Base-by-base conservation (phyloP, 2,888 invertebrate genomes). In the Aricia artaxerxes region DNA sequence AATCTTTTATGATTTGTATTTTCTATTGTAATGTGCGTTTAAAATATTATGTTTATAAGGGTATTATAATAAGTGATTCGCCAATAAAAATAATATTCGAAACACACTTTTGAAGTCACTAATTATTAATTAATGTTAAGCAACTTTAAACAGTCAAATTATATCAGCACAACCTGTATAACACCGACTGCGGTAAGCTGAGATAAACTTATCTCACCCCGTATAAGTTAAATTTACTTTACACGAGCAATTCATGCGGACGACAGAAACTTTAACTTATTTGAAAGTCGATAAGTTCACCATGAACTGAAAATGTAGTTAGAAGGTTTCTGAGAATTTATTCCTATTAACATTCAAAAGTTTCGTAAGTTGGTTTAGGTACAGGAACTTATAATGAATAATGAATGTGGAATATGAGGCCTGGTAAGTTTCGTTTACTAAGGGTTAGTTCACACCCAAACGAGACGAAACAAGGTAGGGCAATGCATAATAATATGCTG, bases 201-300 rank as follows among this genome's bases (percentile, higher is more conserved):
- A 49, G n/a, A 73, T 49, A 73, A 49, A n/a, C 49, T 44, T 75
- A 73, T n/a, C n/a, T 24, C 9, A 4, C 53, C 24, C 4, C 53
- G 75, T 75, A 49, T 49, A 75, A 75, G 49, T 75, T 75, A 76
- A 53, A 76, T 76, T 11, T 16, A 76, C 16, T 76, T 76, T 35
- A 7, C 35, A 57, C 31, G 16, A 53, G 49, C 24, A 76, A 76
- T 76, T 76, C 76, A 31, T 57, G 76, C 35, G 35, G 16, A 76
- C 76, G 57, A 53, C 57, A 35, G 57, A 76, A 76, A 76, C 76
- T 57, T 76, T 57, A 31, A 57, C 57, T 53, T 76, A 76, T 76
- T 53, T 76, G 76, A 76, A 76, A 76, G 57, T 76, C 76, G 38
- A 53, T 49, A 76, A 76, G 76, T 76, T 76, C 53, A 53, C 13